Evolutionary conservation across 1,140 invertebrate species (phyloP).

Genomic region (Lysiphlebus fabarum): DNA sequence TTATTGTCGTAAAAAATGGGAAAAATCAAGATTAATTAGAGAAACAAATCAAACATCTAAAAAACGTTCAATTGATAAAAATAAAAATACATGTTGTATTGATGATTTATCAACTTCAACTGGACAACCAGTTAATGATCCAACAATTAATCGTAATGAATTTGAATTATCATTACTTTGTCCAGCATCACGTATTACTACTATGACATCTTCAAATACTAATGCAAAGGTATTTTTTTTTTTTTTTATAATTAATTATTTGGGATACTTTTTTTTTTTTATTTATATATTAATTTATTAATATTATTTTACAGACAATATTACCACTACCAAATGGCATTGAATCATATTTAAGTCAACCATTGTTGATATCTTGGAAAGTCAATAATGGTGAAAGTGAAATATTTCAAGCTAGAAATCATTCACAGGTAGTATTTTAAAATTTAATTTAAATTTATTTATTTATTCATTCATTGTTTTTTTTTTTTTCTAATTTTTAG

Average conservation of each 20-base stretch:
- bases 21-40: constrained; percentile 39
- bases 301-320: background rate
- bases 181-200: constrained; percentile 37
- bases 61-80: constrained; percentile 36
- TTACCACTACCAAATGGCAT: constrained; percentile 44
- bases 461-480: constrained; percentile 7
- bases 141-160: constrained; percentile 36
- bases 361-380: constrained; percentile 50
- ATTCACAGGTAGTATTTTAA: constrained; percentile 52
- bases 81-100: constrained; percentile 46
- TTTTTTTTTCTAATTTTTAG: constrained; percentile 28
- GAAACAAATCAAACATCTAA: constrained; percentile 43
- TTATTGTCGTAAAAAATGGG: constrained; percentile 47
- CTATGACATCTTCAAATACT: constrained; percentile 39
- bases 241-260: background rate
- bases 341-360: constrained; percentile 50
- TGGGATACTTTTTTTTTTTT: constrained; percentile 4
- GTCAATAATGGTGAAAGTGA: constrained; percentile 49
- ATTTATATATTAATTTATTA: background rate
- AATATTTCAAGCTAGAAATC: constrained; percentile 56
- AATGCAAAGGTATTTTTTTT: constrained; percentile 40
- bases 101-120: constrained; percentile 43
- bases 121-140: constrained; percentile 38
- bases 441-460: constrained; percentile 1
- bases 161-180: constrained; percentile 48